Conservation (phyloP, 2,888 invertebrate genomes). For the Drepana falcataria region DNA sequence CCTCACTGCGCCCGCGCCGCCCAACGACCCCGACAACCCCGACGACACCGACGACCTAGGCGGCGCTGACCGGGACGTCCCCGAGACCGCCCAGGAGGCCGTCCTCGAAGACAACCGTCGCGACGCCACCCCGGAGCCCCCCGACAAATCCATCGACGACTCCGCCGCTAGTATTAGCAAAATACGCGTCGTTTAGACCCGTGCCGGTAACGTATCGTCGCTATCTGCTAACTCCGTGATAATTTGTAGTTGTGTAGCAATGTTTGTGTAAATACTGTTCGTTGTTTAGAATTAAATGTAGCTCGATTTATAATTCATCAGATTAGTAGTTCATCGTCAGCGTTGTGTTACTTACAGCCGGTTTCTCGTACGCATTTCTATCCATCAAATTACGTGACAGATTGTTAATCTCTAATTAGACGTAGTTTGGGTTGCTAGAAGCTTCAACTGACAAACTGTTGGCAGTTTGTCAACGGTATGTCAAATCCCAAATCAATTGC, state of each 20-base stretch:
- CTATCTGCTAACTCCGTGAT: not conserved
- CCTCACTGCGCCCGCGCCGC: conserved; percentile 46
- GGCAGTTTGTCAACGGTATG: no score
- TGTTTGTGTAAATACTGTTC: not conserved
- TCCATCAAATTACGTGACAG: no score
- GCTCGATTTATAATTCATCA: not conserved
- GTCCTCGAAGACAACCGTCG: conserved; percentile 25
- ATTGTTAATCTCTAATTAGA: no score
- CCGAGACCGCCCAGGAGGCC: conserved; percentile 27
- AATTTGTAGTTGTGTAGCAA: not conserved
- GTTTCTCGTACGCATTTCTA: no score
- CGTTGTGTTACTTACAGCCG: no score
- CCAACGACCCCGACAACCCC: conserved; percentile 12
- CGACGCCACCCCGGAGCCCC: conserved; percentile 37
- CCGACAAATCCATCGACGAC: conserved; percentile 57
- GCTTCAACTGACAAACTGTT: no score
- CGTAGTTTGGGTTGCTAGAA: no score
- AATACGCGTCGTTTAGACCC: conserved; percentile 45
- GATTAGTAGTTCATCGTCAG: no score
- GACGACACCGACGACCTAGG: conserved; percentile 6
- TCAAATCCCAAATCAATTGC: no score
- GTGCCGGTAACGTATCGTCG: not conserved
- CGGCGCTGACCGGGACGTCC: conserved; percentile 24
- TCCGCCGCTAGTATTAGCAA: conserved; percentile 35
- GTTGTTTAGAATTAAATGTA: not conserved